These are phyloP conservation scores for Phyllotreta striolata DNA, from an alignment of 2,888 invertebrate genomes.

Conservation along the genomic window DNA sequence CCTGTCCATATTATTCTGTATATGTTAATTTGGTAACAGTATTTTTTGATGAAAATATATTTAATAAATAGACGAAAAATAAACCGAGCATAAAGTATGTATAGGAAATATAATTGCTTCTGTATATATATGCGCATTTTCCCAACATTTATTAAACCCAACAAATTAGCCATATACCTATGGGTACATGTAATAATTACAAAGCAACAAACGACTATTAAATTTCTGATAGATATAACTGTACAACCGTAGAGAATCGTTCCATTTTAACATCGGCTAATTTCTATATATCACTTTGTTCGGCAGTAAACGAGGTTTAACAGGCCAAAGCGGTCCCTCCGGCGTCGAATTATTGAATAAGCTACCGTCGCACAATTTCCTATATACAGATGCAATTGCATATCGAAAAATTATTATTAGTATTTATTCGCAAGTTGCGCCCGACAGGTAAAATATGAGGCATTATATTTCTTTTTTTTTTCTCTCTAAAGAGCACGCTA, in stretches of 20 bases:
- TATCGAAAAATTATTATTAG: too few species aligned
- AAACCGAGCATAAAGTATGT: too few species aligned
- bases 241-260: conserved; percentile 6
- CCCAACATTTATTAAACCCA: too few species aligned
- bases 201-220: conserved; percentile 8
- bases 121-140: too few species aligned
- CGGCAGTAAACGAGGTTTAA: conserved; percentile 18
- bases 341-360: conserved; percentile 19
- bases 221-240: conserved; percentile 4
- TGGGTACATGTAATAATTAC: background rate
- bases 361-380: conserved; percentile 22
- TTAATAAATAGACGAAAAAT: too few species aligned
- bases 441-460: conserved; percentile 3
- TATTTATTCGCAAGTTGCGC: background rate
- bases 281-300: conserved; percentile 23
- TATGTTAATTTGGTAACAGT: too few species aligned
- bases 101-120: too few species aligned
- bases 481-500: background rate
- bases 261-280: conserved; percentile 20
- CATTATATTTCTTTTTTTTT: background rate
- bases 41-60: too few species aligned
- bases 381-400: conserved; percentile 14
- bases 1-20: too few species aligned
- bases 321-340: conserved; percentile 8
- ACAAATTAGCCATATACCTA: too few species aligned